Evolutionary conservation across 2,888 invertebrate species (phyloP), one percentile per base, ranked within the genome.

Genomic region (Ennomos quercinarius): DNA sequence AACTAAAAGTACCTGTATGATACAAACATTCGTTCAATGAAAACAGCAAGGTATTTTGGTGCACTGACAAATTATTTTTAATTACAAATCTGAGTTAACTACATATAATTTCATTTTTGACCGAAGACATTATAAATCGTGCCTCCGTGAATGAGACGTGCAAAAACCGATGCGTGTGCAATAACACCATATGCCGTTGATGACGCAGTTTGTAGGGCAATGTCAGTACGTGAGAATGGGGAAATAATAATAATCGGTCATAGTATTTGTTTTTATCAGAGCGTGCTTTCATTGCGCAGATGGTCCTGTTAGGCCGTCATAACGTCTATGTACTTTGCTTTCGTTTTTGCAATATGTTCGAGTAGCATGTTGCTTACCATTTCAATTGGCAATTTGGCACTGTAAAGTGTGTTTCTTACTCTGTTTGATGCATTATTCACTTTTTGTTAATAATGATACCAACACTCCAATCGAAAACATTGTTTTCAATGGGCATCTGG

Each of bases 181-280:
- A n/a, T 48, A 13, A 35, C 34, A 41, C 65, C 73, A 72, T 68
- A 69, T 76, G 76, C 53, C 61, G 52, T 47, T 46, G 48, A 66
- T 74, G 73, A 75, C 72, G 74, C 67, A 69, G 54, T 73, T 69
- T 68, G 59, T 71, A 71, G 79, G 73, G 66, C 79, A 76, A 76
- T 76, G 77, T 78, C 77, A 74, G 62, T 71, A 76, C 73, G 73
- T 76, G 77, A 61, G 74, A 75, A 76, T 67, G 55, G 60, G 66
- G 67, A 67, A 59, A 63, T 48, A 57, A 38, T 46, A 62, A 54
- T 57, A 45, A 49, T 43, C 36, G n/a, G 42, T 10, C 46, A 49
- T 12, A 58, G 44, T 50, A 39, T 54, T 54, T 54, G 54, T 50
- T 59, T 27, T 59, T 41, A 42, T 17, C 17, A 43, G 50, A 54